A percentile compares a stretch with the other conserved stretches of the same genome.
Conservation (phyloP, 2,113 vertebrate genomes). For the Peucedramus taeniatus region DNA sequence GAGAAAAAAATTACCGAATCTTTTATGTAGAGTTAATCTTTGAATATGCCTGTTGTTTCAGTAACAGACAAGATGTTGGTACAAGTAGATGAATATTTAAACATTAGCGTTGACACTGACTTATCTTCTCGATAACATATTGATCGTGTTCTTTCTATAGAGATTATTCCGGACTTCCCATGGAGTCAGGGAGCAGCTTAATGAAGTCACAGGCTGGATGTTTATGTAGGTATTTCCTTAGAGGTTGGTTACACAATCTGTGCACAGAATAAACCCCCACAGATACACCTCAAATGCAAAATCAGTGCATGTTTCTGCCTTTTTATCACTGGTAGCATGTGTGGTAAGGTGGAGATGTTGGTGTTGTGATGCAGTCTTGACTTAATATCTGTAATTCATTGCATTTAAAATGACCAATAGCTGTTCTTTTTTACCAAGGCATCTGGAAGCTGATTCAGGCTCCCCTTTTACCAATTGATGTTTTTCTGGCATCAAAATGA, state of each 20-base stretch:
- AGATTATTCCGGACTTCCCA: constrained; percentile 45
- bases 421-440: not conserved
- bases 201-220: constrained; percentile 16
- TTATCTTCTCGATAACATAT: constrained; percentile 58
- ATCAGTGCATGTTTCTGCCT: not conserved
- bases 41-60: constrained; percentile 65
- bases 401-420: not conserved
- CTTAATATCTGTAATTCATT: not conserved
- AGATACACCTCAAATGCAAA: not conserved
- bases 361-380: not conserved
- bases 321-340: not conserved
- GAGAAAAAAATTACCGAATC: constrained; percentile 49
- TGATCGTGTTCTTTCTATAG: constrained; percentile 42
- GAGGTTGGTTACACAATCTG: not conserved
- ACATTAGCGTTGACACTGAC: constrained; percentile 60
- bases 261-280: not conserved
- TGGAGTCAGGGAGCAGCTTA: constrained; percentile 23
- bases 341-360: not conserved
- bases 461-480: not conserved
- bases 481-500: not conserved
- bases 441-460: not conserved
- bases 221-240: constrained; percentile 2
- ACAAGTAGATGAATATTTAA: constrained; percentile 64
- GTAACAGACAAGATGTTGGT: constrained; percentile 60
- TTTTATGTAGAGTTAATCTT: constrained; percentile 65